phyloP scores from a whole-genome alignment of 1,140 invertebrate genomes.

The Ceratina calcarata region DNA sequence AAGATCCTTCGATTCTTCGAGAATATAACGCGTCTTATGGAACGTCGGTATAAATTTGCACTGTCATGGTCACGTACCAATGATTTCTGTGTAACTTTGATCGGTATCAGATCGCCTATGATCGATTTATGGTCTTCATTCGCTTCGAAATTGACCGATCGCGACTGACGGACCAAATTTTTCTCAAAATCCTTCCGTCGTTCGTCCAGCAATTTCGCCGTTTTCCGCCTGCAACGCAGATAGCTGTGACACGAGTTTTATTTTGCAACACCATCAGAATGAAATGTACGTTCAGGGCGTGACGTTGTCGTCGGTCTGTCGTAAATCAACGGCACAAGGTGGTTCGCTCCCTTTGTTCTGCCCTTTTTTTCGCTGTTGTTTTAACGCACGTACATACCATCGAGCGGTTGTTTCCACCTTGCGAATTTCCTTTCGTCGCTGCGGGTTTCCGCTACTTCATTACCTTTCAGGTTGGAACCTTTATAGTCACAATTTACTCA shows the following conservation, averaged over 20 bases:
- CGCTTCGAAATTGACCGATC: no score
- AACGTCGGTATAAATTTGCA: no score
- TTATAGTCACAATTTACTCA: slow-evolving; percentile 23
- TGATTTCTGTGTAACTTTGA: no score
- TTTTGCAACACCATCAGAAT: slow-evolving; percentile 44
- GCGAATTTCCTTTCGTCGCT: background rate
- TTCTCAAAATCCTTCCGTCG: no score
- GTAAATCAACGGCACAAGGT: slow-evolving; percentile 43
- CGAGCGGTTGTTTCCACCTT: background rate
- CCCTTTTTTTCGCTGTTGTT: background rate
- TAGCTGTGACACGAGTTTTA: slow-evolving; percentile 36
- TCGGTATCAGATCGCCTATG: no score
- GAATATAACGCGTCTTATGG: background rate
- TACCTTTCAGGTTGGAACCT: slow-evolving; percentile 7
- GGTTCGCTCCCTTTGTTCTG: background rate
- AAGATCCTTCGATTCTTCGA: background rate
- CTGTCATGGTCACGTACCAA: no score
- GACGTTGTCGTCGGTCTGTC: slow-evolving; percentile 38
- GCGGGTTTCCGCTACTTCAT: slow-evolving; percentile 13
- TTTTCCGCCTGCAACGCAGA: background rate
- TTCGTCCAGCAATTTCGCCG: no score
- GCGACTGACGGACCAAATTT: no score
- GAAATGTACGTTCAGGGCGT: slow-evolving; percentile 50
- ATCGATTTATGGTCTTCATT: no score
- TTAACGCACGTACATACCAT: no score